phyloP scores from a whole-genome alignment of 64 coral and sea anemone genomes.

The Platygyra sinensis region DNA sequence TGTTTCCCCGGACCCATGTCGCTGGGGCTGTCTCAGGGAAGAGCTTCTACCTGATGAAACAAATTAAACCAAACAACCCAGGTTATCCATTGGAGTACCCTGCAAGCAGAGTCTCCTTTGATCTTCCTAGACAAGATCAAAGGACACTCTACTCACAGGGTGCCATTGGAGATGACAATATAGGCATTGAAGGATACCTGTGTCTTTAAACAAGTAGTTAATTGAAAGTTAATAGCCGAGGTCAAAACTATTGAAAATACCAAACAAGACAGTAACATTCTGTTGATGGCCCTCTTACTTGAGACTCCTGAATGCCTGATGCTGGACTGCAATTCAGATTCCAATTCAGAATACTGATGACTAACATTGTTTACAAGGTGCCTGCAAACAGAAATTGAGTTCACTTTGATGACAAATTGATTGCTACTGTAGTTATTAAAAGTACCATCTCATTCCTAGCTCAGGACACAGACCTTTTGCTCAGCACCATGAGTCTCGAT shows the following conservation, averaged over 20 bases:
- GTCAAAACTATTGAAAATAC: not conserved
- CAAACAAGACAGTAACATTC: not conserved
- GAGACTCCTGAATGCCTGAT: conserved; percentile 25
- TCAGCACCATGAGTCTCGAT: too few relatives aligned
- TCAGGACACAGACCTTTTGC: too few relatives aligned
- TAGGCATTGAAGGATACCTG: too few relatives aligned
- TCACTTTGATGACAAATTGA: too few relatives aligned
- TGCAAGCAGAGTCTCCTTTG: too few relatives aligned
- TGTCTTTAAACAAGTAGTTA: too few relatives aligned
- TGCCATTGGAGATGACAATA: too few relatives aligned
- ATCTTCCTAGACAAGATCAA: too few relatives aligned
- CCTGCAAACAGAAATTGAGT: not conserved
- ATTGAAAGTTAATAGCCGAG: not conserved
- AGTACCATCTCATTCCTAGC: too few relatives aligned
- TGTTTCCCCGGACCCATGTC: not conserved
- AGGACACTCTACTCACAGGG: too few relatives aligned
- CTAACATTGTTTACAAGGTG: conserved; percentile 42
- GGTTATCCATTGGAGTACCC: too few relatives aligned
- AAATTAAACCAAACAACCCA: not conserved
- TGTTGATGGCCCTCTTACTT: not conserved
- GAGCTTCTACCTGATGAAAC: not conserved
- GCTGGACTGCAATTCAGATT: conserved; percentile 38
- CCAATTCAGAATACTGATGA: conserved; percentile 23
- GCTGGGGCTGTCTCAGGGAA: not conserved
- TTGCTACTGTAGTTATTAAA: too few relatives aligned